Percentiles rank a stretch among this genome's conserved stretches.
These are phyloP conservation scores for Hoplostethus atlanticus DNA, from an alignment of 2,797 vertebrate genomes.

Conservation along the genomic window DNA sequence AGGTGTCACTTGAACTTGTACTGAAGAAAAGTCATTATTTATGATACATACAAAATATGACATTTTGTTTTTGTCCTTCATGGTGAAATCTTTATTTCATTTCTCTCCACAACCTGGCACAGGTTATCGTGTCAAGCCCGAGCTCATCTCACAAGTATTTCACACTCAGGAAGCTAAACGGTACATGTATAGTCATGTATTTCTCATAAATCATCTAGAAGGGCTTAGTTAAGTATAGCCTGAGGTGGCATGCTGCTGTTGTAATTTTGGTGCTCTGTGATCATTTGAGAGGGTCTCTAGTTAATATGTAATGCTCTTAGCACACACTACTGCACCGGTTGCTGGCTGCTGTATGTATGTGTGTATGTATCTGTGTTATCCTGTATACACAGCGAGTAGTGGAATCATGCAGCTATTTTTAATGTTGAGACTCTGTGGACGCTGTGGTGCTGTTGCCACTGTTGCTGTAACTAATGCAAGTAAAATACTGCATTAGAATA, in stretches of 20 bases:
- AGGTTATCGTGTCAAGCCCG: constrained; percentile 56
- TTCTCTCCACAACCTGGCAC: constrained; percentile 61
- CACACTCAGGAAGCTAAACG: constrained; percentile 76
- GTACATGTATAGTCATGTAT: constrained; percentile 54
- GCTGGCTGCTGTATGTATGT: constrained; percentile 26
- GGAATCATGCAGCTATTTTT: constrained; percentile 67
- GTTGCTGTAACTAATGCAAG: constrained; percentile 25
- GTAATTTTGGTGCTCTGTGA: constrained; percentile 71
- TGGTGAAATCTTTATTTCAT: constrained; percentile 77
- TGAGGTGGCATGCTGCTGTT: constrained; percentile 75
- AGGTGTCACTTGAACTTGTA: no score
- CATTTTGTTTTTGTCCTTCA: constrained; percentile 63
- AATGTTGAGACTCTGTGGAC: constrained; percentile 34
- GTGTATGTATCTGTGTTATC: constrained; percentile 34
- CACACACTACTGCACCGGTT: constrained; percentile 47
- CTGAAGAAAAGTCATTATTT: neutral
- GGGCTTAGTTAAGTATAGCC: constrained; percentile 65
- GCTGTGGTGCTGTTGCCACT: constrained; percentile 43
- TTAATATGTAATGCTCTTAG: constrained; percentile 52
- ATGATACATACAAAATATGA: constrained; percentile 43
- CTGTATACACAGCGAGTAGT: constrained; percentile 49
- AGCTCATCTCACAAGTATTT: constrained; percentile 61
- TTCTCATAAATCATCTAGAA: constrained; percentile 62
- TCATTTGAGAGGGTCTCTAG: constrained; percentile 62
- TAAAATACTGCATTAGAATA: constrained; percentile 38